Conservation (phyloP, 30 jellyfish, hydroid and myxozoan genomes). For the Hydra vulgaris region DNA sequence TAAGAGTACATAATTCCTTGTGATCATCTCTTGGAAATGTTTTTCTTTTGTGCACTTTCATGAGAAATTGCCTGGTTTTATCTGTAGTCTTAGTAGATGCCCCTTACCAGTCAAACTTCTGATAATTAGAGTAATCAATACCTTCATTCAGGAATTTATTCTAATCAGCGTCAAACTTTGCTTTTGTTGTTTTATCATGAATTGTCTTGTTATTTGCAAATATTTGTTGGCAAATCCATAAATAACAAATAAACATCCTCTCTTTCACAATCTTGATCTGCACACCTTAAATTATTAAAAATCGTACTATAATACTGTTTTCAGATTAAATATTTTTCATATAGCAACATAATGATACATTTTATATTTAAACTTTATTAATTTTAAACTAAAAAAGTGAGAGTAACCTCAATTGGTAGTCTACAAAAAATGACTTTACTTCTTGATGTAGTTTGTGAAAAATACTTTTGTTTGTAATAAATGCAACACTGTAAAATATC, state of each 20-base stretch:
- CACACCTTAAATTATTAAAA: neutral
- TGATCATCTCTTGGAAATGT: too few species aligned
- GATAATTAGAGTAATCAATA: too few species aligned
- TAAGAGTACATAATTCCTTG: too few species aligned
- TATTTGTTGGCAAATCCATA: neutral
- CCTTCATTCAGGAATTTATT: too few species aligned
- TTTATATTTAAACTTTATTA: neutral
- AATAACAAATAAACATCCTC: neutral
- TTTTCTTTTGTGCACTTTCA: too few species aligned
- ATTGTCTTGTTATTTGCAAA: neutral
- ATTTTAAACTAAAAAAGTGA: neutral
- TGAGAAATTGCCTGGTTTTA: too few species aligned
- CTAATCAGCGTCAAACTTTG: neutral
- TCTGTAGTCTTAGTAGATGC: too few species aligned
- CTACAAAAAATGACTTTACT: neutral
- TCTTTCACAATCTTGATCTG: neutral
- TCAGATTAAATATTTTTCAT: neutral
- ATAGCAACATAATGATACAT: neutral
- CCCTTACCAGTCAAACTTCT: too few species aligned
- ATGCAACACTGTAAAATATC: neutral
- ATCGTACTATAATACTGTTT: neutral
- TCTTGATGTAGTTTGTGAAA: neutral
- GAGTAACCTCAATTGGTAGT: neutral
- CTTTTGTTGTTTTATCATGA: neutral
- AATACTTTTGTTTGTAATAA: neutral